Base-by-base conservation (phyloP, 2,113 vertebrate genomes). In the Hydrochoerus hydrochaeris region DNA sequence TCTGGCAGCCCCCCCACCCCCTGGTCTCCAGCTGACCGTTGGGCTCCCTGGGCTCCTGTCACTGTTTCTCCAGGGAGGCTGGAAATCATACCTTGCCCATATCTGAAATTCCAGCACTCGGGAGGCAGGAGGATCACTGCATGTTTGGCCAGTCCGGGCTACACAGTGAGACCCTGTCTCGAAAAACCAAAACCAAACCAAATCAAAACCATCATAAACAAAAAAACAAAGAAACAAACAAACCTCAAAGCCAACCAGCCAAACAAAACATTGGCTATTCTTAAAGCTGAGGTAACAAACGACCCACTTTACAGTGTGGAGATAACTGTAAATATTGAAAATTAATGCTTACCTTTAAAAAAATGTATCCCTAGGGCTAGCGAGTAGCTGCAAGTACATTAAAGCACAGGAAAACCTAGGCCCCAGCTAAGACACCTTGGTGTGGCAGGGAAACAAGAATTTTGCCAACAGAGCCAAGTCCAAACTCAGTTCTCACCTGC, bases 281-380 rank as follows among this genome's bases (percentile, higher is more conserved):
- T 75, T 75, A 90, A 97, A 57, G 88, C 44, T 24, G 41, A 82
- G 10, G 58, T 88, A 13, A 22, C 69, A 88, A 71, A 78, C 83
- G 26, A 57, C 75, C 16, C 13, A 30, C 26, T 38, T 26, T 35
- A 65, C 49, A 85, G 32, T 44, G 46, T 46, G 52, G 80, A 77
- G 32, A 77, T 83, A 38, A 54, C 11, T 44, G 1, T 60, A 57
- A 86, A 30, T 86, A n/a, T 20, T 90, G 65, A 77, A 69, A 58
- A 62, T 87, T 80, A 78, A 20, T 87, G 82, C 20, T 88, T 30
- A n/a, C 32, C 13, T 81, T 69, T 62, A 81, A 88, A 35, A n/a
- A 88, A 87, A 46, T 5, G n/a, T 89, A 83, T 32, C n/a, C 32
- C 38, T 41, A 86, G 65, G 41, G 28, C 28, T 85, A 63, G 11